phyloP scores from a whole-genome alignment of 1,140 invertebrate species.

The Heliconius nattereri region DNA sequence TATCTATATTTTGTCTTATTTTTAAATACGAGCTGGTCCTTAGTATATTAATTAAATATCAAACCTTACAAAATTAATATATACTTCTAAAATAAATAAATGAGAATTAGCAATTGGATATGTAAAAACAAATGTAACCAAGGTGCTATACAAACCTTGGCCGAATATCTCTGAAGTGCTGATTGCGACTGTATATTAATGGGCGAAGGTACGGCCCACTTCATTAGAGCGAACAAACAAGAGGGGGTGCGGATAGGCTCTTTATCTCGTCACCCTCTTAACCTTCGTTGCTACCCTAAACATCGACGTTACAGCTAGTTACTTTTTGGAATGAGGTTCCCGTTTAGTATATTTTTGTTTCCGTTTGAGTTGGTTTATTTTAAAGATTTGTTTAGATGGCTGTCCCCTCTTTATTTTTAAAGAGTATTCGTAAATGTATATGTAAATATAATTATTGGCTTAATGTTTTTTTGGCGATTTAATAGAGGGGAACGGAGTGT shows the following conservation, averaged over 20 bases:
- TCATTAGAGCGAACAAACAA: conserved; percentile 76
- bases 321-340: conserved; percentile 21
- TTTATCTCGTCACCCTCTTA: conserved; percentile 69
- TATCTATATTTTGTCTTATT: too few relatives aligned
- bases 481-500: too few relatives aligned
- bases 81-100: background rate
- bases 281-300: conserved; percentile 47
- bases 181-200: conserved; percentile 65
- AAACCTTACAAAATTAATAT: background rate
- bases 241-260: conserved; percentile 52
- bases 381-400: background rate
- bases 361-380: background rate
- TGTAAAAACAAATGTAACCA: conserved; percentile 28
- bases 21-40: too few relatives aligned
- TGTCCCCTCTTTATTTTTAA: background rate
- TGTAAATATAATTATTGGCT: background rate
- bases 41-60: background rate
- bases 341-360: background rate
- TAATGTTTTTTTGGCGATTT: too few relatives aligned
- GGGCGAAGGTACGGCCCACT: conserved; percentile 58
- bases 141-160: conserved; percentile 22
- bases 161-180: conserved; percentile 40
- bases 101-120: conserved; percentile 17
- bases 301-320: conserved; percentile 25
- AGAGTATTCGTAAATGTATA: background rate